Evolutionary conservation across 2,113 vertebrate genomes (phyloP).

Genomic region (chimpanzee (Pan troglodytes)): NHGRI_mPanTro3-v2.1_pri NC_072415.2:50844501-50845000

Average conservation of each 20-base stretch:
- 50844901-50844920: no score
- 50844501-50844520: neutral
- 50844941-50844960: conserved; percentile 4
- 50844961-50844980: neutral
- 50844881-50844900: neutral
- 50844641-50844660: conserved; percentile 31
- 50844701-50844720: neutral
- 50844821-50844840: neutral
- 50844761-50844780: neutral
- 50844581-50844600: neutral
- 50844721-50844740: neutral
- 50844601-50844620: neutral
- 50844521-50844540: neutral
- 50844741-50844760: neutral
- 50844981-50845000: neutral
- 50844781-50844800: neutral
- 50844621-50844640: neutral
- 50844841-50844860: neutral
- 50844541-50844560: neutral
- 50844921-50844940: neutral
- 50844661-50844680: neutral
- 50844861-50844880: neutral
- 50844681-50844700: neutral
- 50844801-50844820: neutral
- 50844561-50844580: neutral